Conservation (phyloP, 2,797 vertebrate species). For the Xyrichtys novacula region DNA sequence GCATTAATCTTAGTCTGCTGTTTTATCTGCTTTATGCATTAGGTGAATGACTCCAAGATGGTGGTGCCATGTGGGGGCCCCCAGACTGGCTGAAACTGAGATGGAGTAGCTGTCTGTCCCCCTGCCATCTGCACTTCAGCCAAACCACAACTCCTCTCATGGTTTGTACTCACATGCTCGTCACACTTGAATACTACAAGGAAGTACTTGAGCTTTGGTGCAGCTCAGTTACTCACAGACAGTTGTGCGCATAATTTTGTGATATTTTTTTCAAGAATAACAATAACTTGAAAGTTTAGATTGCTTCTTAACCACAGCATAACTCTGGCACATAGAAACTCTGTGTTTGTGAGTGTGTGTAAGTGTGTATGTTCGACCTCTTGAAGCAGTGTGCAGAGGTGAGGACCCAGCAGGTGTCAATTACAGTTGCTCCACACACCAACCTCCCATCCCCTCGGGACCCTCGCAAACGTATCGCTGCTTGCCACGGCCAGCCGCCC, state of each 20-base stretch:
- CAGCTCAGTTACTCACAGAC: constrained; percentile 1
- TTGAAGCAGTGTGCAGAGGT: constrained; percentile 99
- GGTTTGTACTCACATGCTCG: not conserved
- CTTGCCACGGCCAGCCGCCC: constrained; percentile 98
- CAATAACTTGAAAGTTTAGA: not conserved
- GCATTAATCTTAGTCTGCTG: not conserved
- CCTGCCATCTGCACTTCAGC: constrained; percentile 30
- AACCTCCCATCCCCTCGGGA: constrained; percentile 92
- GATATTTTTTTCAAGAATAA: not conserved
- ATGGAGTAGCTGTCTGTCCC: constrained; percentile 30
- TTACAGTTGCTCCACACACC: constrained; percentile 95
- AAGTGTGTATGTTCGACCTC: constrained; percentile 82
- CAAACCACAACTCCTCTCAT: constrained; percentile 28
- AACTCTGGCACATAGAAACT: not conserved
- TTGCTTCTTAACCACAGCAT: not conserved
- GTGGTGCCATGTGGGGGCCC: constrained; percentile 31
- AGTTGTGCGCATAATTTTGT: constrained; percentile 1
- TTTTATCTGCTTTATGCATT: constrained; percentile 36
- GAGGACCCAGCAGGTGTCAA: constrained; percentile 97
- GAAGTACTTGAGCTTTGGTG: not conserved
- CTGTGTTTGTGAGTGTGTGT: not conserved
- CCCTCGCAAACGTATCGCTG: constrained; percentile 91
- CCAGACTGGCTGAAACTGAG: constrained; percentile 36
- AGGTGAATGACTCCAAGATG: constrained; percentile 47
- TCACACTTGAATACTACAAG: constrained; percentile 16